Conservation (phyloP, 2,113 vertebrate genomes). For the Microcebus lehilahytsara region DNA sequence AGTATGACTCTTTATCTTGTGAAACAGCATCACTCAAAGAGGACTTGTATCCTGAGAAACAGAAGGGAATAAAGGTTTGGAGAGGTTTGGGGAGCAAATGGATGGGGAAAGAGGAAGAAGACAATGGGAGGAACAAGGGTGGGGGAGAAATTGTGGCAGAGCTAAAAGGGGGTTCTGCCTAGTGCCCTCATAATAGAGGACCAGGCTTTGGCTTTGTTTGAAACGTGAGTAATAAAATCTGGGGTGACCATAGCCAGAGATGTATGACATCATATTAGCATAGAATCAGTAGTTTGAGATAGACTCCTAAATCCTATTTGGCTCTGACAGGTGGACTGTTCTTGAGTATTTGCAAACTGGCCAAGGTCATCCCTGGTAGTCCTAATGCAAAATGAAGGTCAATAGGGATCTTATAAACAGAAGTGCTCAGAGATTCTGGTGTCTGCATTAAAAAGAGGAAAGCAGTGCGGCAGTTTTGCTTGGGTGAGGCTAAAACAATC, state of each 20-base stretch:
- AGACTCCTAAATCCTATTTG: slow-evolving; percentile 62
- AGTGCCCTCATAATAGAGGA: background rate
- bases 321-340: slow-evolving; percentile 44
- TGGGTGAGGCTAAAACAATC: slow-evolving; percentile 35
- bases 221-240: slow-evolving; percentile 28
- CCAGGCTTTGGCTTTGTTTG: background rate
- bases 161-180: background rate
- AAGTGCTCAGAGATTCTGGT: slow-evolving; percentile 42
- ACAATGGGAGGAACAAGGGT: background rate
- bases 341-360: slow-evolving; percentile 49
- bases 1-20: background rate
- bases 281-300: slow-evolving; percentile 29
- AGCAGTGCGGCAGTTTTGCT: slow-evolving; percentile 14
- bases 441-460: slow-evolving; percentile 36
- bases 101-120: background rate
- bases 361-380: slow-evolving; percentile 49
- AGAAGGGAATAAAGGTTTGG: background rate
- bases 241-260: background rate
- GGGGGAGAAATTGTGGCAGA: background rate
- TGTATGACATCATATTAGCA: slow-evolving; percentile 37
- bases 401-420: slow-evolving; percentile 57
- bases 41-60: background rate
- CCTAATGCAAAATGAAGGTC: slow-evolving; percentile 53
- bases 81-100: background rate
- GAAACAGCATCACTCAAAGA: background rate